Percentiles rank a stretch among this genome's conserved stretches.
Evolutionary conservation across 1,140 invertebrate species (phyloP).

Genomic region (Myzus persicae): DNA sequence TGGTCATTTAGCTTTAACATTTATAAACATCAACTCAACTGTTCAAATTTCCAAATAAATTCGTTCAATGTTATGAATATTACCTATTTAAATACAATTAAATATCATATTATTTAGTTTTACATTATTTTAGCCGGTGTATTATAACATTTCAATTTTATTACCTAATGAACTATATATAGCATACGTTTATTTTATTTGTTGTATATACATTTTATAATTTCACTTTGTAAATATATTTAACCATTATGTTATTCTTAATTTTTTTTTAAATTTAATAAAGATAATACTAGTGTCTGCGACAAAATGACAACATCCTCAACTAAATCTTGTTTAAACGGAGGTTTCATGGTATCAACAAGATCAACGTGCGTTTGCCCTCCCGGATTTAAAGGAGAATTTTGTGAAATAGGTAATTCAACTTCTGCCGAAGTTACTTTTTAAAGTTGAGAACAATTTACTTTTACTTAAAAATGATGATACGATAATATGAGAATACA

Average conservation of each 20-base stretch:
- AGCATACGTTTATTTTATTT: too few relatives aligned
- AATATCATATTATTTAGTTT: too few relatives aligned
- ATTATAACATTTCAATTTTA: not conserved
- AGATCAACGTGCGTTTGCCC: not conserved
- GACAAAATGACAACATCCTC: not conserved
- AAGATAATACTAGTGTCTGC: not conserved
- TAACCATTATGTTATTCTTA: not conserved
- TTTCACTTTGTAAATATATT: too few relatives aligned
- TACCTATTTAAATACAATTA: too few relatives aligned
- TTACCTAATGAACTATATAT: too few relatives aligned
- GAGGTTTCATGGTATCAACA: not conserved
- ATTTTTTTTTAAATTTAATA: not conserved
- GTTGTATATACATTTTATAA: not conserved
- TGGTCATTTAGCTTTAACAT: too few relatives aligned
- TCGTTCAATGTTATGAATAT: too few relatives aligned
- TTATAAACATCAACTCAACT: too few relatives aligned
- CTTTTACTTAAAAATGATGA: too few relatives aligned
- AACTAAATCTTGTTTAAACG: not conserved
- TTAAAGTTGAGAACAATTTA: not conserved
- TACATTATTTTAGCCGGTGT: too few relatives aligned
- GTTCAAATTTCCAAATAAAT: too few relatives aligned
- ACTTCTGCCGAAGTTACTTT: not conserved
- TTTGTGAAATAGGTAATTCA: slow-evolving; percentile 30
- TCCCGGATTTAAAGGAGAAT: slow-evolving; percentile 20
- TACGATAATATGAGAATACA: too few relatives aligned